These are phyloP conservation scores for Phragmatobia fuliginosa DNA, from an alignment of 2,888 invertebrate genomes.

Conservation along the genomic window DNA sequence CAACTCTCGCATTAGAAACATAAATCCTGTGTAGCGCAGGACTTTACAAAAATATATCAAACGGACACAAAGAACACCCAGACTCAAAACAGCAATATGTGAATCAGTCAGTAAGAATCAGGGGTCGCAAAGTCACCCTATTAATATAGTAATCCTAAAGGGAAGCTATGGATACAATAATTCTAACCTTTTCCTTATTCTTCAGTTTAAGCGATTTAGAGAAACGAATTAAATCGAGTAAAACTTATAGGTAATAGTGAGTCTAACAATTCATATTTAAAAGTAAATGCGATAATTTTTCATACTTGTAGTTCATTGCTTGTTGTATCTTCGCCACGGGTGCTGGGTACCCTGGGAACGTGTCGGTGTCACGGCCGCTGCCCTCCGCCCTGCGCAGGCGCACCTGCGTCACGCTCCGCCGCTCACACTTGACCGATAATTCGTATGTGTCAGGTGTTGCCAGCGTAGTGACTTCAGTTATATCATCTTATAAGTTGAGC, in stretches of 20 bases:
- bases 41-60: no score
- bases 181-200: no score
- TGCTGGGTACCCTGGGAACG: conserved; percentile 40
- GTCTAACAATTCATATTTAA: background rate
- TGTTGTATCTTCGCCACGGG: conserved; percentile 10
- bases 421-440: conserved; percentile 44
- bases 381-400: conserved; percentile 52
- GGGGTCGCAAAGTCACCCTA: no score
- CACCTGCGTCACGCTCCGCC: conserved; percentile 61
- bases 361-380: conserved; percentile 46
- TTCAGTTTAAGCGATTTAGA: no score
- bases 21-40: no score
- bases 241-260: background rate
- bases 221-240: background rate
- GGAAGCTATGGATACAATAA: no score
- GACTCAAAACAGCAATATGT: no score
- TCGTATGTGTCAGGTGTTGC: conserved; percentile 22
- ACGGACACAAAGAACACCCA: no score
- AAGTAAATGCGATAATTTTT: background rate
- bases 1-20: no score
- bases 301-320: conserved; percentile 3
- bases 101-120: no score
- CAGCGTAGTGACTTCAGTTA: conserved; percentile 17
- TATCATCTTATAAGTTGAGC: background rate
- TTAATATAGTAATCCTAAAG: no score